These are phyloP conservation scores for Drosophila meridiana DNA, from an alignment of 2,888 invertebrate species.

Conservation along the genomic window DNA sequence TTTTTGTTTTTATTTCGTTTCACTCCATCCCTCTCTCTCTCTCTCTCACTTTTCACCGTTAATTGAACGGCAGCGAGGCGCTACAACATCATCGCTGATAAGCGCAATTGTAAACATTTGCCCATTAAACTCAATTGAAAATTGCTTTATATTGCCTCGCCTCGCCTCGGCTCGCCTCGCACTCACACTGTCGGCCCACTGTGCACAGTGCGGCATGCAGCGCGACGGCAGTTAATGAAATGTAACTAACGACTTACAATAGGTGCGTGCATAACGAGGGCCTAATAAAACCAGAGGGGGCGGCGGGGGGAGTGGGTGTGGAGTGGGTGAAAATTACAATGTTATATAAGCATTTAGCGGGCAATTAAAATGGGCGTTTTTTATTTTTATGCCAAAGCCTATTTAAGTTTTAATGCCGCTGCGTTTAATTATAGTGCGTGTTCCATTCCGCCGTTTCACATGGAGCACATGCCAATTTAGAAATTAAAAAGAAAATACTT, in stretches of 20 bases:
- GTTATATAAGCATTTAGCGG: conserved; percentile 21
- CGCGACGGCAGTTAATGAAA: conserved; percentile 47
- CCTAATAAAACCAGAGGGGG: not conserved
- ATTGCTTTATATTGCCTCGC: conserved; percentile 37
- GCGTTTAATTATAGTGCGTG: conserved; percentile 9
- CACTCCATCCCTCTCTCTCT: not conserved
- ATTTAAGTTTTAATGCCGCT: conserved; percentile 9
- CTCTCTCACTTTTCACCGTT: conserved; percentile 27
- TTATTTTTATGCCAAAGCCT: not conserved
- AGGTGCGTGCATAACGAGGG: conserved; percentile 28
- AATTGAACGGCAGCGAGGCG: conserved; percentile 56
- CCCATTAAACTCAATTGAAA: conserved; percentile 67
- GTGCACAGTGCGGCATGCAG: not conserved
- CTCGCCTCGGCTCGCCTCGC: not conserved
- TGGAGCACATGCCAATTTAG: not conserved
- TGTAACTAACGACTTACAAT: conserved; percentile 45
- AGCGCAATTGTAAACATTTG: conserved; percentile 65
- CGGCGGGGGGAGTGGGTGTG: not conserved
- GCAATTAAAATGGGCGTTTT: conserved; percentile 10
- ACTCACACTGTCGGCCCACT: not conserved
- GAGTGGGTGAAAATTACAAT: conserved; percentile 7
- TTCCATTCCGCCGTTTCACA: not conserved
- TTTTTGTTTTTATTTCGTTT: conserved; percentile 17
- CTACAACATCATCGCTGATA: conserved; percentile 41
- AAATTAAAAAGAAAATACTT: not conserved